These are phyloP conservation scores for Charanyca ferruginea DNA, from an alignment of 2,888 invertebrate species.

Conservation along the genomic window DNA sequence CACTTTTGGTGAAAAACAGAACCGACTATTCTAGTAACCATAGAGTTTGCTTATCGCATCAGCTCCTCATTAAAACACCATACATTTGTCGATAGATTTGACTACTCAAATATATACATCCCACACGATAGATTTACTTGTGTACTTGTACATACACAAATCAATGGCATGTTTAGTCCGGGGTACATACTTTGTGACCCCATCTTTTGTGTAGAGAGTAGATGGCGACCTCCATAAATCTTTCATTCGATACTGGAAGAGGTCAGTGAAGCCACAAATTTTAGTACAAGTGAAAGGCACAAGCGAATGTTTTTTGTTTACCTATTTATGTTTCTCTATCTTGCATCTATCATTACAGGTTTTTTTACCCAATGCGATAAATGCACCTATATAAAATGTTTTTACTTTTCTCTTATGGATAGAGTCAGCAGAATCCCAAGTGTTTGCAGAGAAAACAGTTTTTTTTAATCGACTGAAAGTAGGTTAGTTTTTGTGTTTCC, in stretches of 20 bases:
- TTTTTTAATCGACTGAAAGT: not conserved
- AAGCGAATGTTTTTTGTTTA: conserved; percentile 26
- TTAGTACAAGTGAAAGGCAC: conserved; percentile 40
- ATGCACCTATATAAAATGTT: no score
- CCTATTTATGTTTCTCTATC: no score
- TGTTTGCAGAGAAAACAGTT: no score
- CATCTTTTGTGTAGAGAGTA: conserved; percentile 76
- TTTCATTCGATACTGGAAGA: conserved; percentile 75
- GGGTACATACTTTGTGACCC: conserved; percentile 66
- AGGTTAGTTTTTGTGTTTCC: no score
- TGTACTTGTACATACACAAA: conserved; percentile 29
- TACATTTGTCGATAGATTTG: not conserved
- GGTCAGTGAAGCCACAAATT: conserved; percentile 74
- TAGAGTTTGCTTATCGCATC: no score
- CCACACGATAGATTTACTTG: conserved; percentile 2
- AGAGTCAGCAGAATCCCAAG: not conserved
- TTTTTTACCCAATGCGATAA: no score
- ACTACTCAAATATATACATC: not conserved
- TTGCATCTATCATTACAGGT: no score
- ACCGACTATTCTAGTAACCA: no score
- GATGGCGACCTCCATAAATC: conserved; percentile 84
- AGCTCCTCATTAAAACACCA: not conserved
- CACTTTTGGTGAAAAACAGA: no score
- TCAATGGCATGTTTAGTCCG: conserved; percentile 44
- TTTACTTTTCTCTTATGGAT: no score